Conservation (phyloP, 2,888 invertebrate species). For the Calephelis perditalis region DNA sequence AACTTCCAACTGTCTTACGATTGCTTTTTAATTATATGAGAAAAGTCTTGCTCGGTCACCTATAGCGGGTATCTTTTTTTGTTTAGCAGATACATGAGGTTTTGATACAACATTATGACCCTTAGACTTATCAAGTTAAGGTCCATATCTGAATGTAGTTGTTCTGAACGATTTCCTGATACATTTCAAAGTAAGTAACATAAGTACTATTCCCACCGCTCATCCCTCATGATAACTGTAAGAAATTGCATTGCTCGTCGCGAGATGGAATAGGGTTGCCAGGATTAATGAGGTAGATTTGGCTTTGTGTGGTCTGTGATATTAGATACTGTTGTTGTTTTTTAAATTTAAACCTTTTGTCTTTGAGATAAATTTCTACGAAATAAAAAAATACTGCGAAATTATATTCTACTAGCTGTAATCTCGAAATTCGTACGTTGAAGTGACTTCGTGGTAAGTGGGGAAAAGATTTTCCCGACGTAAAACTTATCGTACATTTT, state of each 20-base stretch:
- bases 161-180: slow-evolving; percentile 10
- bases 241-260: slow-evolving; percentile 44
- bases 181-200: slow-evolving; percentile 19
- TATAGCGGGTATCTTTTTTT: slow-evolving; percentile 50
- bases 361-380: too few species aligned
- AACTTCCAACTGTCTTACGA: slow-evolving; percentile 5
- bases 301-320: too few species aligned
- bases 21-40: slow-evolving; percentile 11
- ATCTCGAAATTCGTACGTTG: too few species aligned
- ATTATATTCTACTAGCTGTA: too few species aligned
- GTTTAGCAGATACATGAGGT: background rate
- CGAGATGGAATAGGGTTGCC: slow-evolving; percentile 19
- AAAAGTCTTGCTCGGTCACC: slow-evolving; percentile 37
- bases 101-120: slow-evolving; percentile 1
- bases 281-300: background rate
- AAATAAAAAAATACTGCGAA: too few species aligned
- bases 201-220: slow-evolving; percentile 40
- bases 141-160: background rate
- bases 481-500: too few species aligned
- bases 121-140: background rate
- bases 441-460: too few species aligned
- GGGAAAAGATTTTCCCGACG: too few species aligned
- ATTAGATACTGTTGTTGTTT: too few species aligned
- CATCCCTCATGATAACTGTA: slow-evolving; percentile 60
- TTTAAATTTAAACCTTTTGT: too few species aligned